Evolutionary conservation across 2,113 vertebrate genomes (phyloP).

Genomic region (Phalacrocorax aristotelis): DNA sequence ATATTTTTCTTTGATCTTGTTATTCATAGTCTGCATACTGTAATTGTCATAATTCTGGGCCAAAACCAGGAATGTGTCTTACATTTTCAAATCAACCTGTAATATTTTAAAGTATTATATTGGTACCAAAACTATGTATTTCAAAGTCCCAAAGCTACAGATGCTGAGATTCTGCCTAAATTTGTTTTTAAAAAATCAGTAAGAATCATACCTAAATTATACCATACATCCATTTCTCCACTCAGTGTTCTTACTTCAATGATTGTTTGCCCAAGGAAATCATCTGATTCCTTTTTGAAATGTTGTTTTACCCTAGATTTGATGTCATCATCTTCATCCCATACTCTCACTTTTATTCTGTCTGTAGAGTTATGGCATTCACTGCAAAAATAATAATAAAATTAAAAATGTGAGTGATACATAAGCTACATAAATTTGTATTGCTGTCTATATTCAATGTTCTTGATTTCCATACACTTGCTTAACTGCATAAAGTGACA

Average conservation of each 20-base stretch:
- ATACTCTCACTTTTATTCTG: constrained; percentile 96
- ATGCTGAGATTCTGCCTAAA: not conserved
- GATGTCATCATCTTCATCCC: constrained; percentile 99
- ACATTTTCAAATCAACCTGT: not conserved
- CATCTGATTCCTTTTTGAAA: constrained; percentile 97
- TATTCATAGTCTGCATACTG: not conserved
- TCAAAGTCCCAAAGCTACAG: not conserved
- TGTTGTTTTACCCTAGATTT: constrained; percentile 98
- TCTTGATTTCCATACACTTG: rapidly evolving
- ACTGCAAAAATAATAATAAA: constrained; percentile 70
- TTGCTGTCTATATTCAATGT: not conserved
- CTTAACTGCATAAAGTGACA: not conserved
- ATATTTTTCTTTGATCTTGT: not conserved
- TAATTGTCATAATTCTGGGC: not conserved
- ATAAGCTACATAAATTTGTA: not conserved
- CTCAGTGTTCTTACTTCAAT: constrained; percentile 97
- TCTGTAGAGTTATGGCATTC: constrained; percentile 98
- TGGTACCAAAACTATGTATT: not conserved
- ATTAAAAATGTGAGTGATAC: not conserved
- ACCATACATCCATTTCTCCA: constrained; percentile 99
- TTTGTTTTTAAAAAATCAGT: not conserved
- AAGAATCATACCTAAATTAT: constrained; percentile 88
- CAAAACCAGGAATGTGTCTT: not conserved
- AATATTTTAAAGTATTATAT: not conserved
- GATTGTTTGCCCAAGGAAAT: constrained; percentile 96